phyloP scores from a whole-genome alignment of 2,797 vertebrate genomes.

The Synaphobranchus kaupii region DNA sequence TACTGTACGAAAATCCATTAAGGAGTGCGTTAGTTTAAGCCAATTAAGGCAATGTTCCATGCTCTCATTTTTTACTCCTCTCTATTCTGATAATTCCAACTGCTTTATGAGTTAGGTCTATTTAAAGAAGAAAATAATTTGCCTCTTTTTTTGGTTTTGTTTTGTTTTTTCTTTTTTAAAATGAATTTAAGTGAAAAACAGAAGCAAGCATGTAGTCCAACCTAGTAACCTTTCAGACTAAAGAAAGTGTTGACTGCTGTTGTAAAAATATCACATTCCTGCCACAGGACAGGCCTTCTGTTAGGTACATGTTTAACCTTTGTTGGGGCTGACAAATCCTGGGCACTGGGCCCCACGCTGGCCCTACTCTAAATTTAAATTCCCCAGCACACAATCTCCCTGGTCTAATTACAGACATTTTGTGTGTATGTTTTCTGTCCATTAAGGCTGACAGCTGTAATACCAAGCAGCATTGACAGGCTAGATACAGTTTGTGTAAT shows the following conservation, averaged over 20 bases:
- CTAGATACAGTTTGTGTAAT: slow-evolving; percentile 67
- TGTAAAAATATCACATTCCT: neutral
- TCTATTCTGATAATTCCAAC: neutral
- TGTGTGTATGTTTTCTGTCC: slow-evolving; percentile 43
- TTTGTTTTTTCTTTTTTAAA: neutral
- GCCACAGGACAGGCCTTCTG: neutral
- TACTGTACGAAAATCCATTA: no score
- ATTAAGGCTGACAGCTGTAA: slow-evolving; percentile 55
- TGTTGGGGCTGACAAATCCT: slow-evolving; percentile 33
- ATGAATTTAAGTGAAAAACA: neutral
- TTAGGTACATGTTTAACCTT: slow-evolving; percentile 34
- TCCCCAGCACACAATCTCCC: slow-evolving; percentile 29
- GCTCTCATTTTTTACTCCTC: neutral
- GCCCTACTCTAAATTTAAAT: slow-evolving; percentile 63
- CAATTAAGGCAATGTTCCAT: neutral
- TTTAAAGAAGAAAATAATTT: neutral
- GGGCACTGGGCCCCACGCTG: slow-evolving; percentile 31
- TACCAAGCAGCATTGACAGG: slow-evolving; percentile 49
- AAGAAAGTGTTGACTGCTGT: neutral
- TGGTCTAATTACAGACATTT: slow-evolving; percentile 47
- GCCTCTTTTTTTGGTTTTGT: neutral
- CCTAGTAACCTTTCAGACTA: neutral
- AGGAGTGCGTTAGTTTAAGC: neutral
- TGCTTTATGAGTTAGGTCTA: neutral
- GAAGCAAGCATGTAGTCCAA: neutral